These are phyloP conservation scores for Nyctereutes procyonoides DNA, from an alignment of 2,113 vertebrate genomes.

Conservation along the genomic window DNA sequence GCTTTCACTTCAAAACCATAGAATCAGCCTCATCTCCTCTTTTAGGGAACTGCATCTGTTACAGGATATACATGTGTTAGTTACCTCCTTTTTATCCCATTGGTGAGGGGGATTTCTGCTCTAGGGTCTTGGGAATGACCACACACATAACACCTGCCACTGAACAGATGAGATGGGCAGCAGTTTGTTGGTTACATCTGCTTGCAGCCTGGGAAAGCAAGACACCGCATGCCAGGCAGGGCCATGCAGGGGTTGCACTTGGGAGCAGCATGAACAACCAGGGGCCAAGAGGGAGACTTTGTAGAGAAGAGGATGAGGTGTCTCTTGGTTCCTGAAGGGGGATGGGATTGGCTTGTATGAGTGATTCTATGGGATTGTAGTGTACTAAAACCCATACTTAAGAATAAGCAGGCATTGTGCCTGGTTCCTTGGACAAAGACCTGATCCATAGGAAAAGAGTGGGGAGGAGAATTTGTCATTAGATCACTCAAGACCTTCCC, in stretches of 20 bases:
- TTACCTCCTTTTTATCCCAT: neutral
- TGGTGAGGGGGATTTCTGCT: neutral
- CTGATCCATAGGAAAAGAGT: neutral
- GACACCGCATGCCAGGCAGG: rapidly evolving
- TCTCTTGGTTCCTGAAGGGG: neutral
- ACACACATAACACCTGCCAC: neutral
- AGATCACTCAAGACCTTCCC: neutral
- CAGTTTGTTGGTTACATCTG: neutral
- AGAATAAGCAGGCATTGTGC: neutral
- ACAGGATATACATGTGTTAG: neutral
- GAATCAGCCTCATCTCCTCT: neutral
- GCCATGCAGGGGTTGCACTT: neutral
- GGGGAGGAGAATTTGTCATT: neutral
- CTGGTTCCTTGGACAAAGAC: neutral
- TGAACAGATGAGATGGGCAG: neutral
- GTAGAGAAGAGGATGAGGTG: neutral
- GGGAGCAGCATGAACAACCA: neutral
- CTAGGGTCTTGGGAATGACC: neutral
- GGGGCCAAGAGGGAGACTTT: neutral
- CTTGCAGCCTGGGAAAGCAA: neutral
- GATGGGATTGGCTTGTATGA: neutral
- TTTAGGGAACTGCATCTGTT: neutral
- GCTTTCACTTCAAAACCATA: neutral
- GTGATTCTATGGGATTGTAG: neutral
- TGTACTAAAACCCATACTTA: neutral